Evolutionary conservation across 2,797 vertebrate species (phyloP).

Genomic region (Catharus ustulatus): DNA sequence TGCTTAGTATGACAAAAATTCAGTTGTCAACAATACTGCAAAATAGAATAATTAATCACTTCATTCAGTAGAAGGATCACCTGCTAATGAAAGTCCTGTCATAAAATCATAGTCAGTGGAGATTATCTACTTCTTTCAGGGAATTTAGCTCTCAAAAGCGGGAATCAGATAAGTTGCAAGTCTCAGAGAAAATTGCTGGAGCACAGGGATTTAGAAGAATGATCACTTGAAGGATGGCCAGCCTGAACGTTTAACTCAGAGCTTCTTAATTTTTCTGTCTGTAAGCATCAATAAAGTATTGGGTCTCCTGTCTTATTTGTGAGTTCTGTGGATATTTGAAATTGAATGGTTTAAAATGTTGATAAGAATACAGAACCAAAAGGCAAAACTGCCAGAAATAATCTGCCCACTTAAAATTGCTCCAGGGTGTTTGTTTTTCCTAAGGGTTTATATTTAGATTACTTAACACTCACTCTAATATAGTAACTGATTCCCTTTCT

Average conservation of each 20-base stretch:
- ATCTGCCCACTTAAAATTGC: background rate
- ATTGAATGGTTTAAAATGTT: slow-evolving; percentile 22
- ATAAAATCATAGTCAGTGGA: slow-evolving; percentile 27
- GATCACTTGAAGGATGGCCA: slow-evolving; percentile 25
- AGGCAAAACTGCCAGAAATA: background rate
- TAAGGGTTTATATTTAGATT: slow-evolving; percentile 33
- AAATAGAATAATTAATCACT: slow-evolving; percentile 35
- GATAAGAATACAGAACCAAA: slow-evolving; percentile 26
- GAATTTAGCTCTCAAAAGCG: slow-evolving; percentile 26
- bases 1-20: slow-evolving; percentile 51
- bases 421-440: slow-evolving; percentile 7
- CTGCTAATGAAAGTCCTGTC: slow-evolving; percentile 31
- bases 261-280: slow-evolving; percentile 43
- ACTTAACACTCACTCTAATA: background rate
- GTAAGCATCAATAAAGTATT: slow-evolving; percentile 24
- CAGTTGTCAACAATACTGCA: background rate
- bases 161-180: slow-evolving; percentile 27
- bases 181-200: slow-evolving; percentile 34
- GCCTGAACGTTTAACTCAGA: slow-evolving; percentile 48
- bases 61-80: slow-evolving; percentile 14
- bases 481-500: background rate
- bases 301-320: background rate
- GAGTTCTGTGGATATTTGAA: slow-evolving; percentile 15
- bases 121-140: slow-evolving; percentile 32
- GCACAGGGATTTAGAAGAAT: slow-evolving; percentile 31